Percentiles rank a stretch among this genome's conserved stretches.
phyloP scores from a whole-genome alignment of 2,113 vertebrate genomes.

The Ptilorrhoa leucosticta region DNA sequence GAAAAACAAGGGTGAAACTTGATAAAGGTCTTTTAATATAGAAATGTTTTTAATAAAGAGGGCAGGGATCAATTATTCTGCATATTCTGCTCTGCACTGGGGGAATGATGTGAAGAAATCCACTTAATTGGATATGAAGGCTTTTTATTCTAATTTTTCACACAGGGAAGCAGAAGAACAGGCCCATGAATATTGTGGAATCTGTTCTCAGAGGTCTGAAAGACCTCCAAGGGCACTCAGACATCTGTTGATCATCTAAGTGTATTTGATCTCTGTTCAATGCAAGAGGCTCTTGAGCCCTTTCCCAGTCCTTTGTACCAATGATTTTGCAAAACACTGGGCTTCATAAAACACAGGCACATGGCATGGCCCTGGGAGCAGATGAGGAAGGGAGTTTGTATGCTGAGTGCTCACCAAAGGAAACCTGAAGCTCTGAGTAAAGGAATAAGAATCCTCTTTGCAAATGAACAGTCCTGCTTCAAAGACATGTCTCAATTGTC shows the following conservation, averaged over 20 bases:
- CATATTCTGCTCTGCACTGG: not conserved
- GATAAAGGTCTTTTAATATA: not conserved
- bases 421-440: not conserved
- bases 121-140: constrained; percentile 5
- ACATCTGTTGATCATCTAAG: constrained; percentile 29
- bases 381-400: not conserved
- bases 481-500: not conserved
- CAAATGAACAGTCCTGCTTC: not conserved
- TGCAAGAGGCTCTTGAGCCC: constrained; percentile 1
- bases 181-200: not conserved
- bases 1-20: constrained; percentile 7
- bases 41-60: constrained; percentile 26
- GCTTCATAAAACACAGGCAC: not conserved
- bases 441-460: not conserved
- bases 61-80: constrained; percentile 38
- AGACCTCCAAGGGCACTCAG: constrained; percentile 16
- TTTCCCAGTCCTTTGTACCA: not conserved
- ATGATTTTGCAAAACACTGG: not conserved
- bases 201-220: constrained; percentile 2
- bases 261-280: constrained; percentile 12
- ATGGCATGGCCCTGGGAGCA: not conserved
- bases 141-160: not conserved
- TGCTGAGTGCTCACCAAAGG: not conserved
- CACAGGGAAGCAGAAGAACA: not conserved
- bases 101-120: constrained; percentile 27